Evolutionary conservation across 2,797 vertebrate species (phyloP), one percentile per base, ranked within the genome.

Genomic region (Pogonophryne albipinna): DNA sequence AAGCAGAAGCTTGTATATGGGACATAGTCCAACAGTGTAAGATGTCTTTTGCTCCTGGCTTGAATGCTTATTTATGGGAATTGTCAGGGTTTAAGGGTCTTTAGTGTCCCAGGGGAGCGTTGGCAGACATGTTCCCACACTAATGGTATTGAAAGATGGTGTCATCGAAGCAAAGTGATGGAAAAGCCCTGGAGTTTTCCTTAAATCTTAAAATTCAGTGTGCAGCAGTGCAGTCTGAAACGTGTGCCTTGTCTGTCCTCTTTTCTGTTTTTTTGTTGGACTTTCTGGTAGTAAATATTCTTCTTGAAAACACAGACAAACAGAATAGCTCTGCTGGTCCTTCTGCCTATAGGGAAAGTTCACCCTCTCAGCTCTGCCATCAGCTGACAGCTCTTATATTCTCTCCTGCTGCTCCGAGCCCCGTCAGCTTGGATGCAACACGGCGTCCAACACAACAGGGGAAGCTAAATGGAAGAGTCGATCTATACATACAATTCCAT

Each of bases 271-370:
- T n/a, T 76, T 42, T 34, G 20, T 50, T 45, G 10, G n/a, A 27
- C 61, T 71, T 56, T 70, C 27, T 75, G 31, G 10, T 50, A 20
- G 10, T 3, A 52, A 71, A 10, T 6, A 14, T 61, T n/a, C 10
- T 10, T 47, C 27, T 61, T 16, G 5, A 78, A 68, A 44, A 60
- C 52, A 58, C 59, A 56, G 58, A 60, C 76, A 67, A 51, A 53
- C 66, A 74, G 45, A 74, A 50, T 71, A 66, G 9, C 23, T 2
- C 45, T 71, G 38, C 58, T 47, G 8, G 51, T 49, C 2, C 61
- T 63, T 42, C 16, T 61, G 79, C 73, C 69, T 44, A 57, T 10
- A 11, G 74, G 79, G 80, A 80, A 85, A 89, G 76, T 87, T 85
- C 71, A 46, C 14, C 15, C 70, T 70, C 83, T 66, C 64, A 49